Base-by-base conservation (phyloP, 2,888 invertebrate species). In the Frankliniella fusca region DNA sequence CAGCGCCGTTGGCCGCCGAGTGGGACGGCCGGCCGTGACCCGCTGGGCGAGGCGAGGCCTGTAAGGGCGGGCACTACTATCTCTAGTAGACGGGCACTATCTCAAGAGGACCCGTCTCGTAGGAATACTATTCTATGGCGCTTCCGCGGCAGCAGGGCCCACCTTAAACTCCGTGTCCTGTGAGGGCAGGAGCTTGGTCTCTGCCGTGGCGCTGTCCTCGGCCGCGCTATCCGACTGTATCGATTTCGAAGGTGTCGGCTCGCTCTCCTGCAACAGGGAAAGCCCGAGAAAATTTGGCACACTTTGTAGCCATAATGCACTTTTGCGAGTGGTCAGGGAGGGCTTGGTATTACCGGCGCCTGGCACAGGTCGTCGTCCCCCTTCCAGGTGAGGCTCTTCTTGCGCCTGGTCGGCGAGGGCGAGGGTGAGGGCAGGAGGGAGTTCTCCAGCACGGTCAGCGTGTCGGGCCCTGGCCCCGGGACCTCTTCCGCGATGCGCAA, bases 351-450 rank as follows among this genome's bases (percentile, higher is more conserved):
- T 12, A 76, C 70, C 70, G 50, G 70, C 80, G 48, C 81, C 23
- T 12, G 48, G 76, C 76, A 81, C 48, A 76, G 12, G 49, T 84
- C 86, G 65, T 86, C 86, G 27, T 87, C 87, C 50, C 85, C 86
- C 82, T 88, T 88, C 89, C 89, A 89, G 0, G 89, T 88, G 28
- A 89, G 84, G 81, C 88, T 89, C 83, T 89, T 89, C 84, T 89
- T 89, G 8, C 87, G 85, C 20, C 81, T 76, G 82, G 86, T 87
- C 3, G 70, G 70, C 23, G 70, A 76, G 23, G 70, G 70, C 70
- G 70, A 76, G 23, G 70, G 10, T 18, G 61, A 61, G 61, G n/a
- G n/a, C n/a, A n/a, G n/a, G n/a, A 15, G 61, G 70, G 38, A 38
- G 38, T 5, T 38, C 3, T 76, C 27, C 11, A 27, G 10, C 23